phyloP scores from a whole-genome alignment of 2,888 invertebrate species.

The Rambutsinella grinnellia region DNA sequence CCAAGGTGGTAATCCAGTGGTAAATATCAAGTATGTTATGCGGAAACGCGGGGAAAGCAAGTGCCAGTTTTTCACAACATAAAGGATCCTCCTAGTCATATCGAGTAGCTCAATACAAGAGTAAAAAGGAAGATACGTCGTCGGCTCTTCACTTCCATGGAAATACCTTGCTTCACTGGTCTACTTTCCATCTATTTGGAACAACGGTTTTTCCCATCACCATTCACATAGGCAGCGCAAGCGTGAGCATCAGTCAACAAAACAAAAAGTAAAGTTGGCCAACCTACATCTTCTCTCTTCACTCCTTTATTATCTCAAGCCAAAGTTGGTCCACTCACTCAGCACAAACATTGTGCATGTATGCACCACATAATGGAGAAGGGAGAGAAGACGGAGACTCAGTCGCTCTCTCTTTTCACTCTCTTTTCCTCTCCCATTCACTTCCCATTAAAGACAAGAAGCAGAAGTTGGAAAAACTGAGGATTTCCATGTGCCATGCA shows the following conservation, averaged over 20 bases:
- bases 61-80: slow-evolving; percentile 28
- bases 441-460: neutral
- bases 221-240: slow-evolving; percentile 17
- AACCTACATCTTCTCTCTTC: slow-evolving; percentile 20
- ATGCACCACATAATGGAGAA: neutral
- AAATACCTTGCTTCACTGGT: slow-evolving; percentile 3
- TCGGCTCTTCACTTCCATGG: neutral
- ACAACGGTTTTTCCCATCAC: slow-evolving; percentile 2
- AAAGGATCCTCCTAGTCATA: no score
- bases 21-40: slow-evolving; percentile 16
- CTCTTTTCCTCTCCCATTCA: neutral
- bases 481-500: neutral
- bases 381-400: neutral
- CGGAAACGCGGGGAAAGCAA: neutral
- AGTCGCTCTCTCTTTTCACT: slow-evolving; percentile 2
- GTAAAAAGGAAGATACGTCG: slow-evolving; percentile 1
- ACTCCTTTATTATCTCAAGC: slow-evolving; percentile 14
- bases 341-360: neutral
- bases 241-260: slow-evolving; percentile 30
- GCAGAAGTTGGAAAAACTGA: neutral
- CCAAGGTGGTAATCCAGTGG: slow-evolving; percentile 40
- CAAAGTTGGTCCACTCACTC: neutral
- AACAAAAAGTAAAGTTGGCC: slow-evolving; percentile 31
- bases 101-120: neutral
- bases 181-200: slow-evolving; percentile 1